A percentile compares a stretch with the other conserved stretches of the same genome.
Evolutionary conservation across 2,113 vertebrate genomes (phyloP).

Genomic region (Cygnus atratus): DNA sequence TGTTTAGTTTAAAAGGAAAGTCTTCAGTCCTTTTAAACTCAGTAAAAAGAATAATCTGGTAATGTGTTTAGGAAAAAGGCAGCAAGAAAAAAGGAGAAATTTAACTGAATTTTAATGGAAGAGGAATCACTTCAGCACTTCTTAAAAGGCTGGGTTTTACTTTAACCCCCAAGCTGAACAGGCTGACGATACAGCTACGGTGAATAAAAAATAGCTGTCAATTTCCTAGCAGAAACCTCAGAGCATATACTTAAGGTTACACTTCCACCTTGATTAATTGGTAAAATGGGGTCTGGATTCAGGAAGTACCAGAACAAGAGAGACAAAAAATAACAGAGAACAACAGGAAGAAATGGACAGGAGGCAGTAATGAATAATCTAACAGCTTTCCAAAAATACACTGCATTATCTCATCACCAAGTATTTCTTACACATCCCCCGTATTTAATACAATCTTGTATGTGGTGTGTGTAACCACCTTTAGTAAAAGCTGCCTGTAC

Average conservation of each 20-base stretch:
- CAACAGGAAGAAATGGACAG: neutral
- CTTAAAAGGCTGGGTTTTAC: neutral
- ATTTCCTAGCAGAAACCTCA: neutral
- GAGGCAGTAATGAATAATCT: conserved; percentile 12
- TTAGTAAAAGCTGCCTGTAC: neutral
- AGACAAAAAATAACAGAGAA: neutral
- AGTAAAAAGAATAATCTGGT: neutral
- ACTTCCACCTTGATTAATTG: neutral
- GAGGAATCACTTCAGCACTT: neutral
- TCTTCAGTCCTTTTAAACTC: neutral
- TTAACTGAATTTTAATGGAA: neutral
- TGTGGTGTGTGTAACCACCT: rapidly evolving
- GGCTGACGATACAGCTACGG: rapidly evolving
- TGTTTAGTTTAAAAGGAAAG: neutral
- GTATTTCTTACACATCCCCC: neutral
- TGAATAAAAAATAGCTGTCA: neutral
- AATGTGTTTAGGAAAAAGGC: neutral
- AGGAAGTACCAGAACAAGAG: neutral
- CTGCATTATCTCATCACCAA: neutral
- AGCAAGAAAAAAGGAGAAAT: neutral
- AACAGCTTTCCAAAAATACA: conserved; percentile 8
- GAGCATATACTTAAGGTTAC: rapidly evolving
- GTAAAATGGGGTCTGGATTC: neutral
- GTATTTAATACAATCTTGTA: neutral
- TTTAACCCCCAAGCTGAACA: neutral